Conservation (phyloP, 1,140 invertebrate genomes). For the Thalassaphorura encarpata region DNA sequence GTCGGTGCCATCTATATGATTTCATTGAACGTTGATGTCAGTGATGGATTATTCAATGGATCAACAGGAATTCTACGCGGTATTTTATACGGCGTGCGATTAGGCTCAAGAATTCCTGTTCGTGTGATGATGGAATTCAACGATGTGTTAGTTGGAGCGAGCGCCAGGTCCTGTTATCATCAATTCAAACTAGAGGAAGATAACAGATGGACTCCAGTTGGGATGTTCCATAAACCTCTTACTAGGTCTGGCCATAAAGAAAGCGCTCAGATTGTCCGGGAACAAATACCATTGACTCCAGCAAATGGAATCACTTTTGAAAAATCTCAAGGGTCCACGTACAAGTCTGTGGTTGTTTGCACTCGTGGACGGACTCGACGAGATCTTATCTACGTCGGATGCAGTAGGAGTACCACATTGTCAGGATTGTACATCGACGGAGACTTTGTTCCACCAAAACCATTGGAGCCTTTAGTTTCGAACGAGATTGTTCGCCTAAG, state of each 20-base stretch:
- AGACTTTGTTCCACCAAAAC: not conserved
- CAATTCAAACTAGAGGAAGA: not conserved
- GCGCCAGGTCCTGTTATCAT: no score
- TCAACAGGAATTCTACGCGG: slow-evolving; percentile 32
- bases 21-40: slow-evolving; percentile 34
- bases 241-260: not conserved
- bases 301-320: not conserved
- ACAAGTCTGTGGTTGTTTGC: not conserved
- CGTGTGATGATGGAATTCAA: not conserved
- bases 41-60: slow-evolving; percentile 36
- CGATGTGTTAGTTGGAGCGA: not conserved
- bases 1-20: slow-evolving; percentile 35
- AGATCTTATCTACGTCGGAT: slow-evolving; percentile 11
- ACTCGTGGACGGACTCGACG: not conserved
- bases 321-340: not conserved
- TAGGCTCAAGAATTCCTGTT: not conserved
- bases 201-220: not conserved
- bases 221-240: not conserved
- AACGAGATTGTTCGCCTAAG: not conserved
- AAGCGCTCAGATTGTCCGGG: not conserved
- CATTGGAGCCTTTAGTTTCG: not conserved
- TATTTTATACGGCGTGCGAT: not conserved
- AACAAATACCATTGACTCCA: not conserved
- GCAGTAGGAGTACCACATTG: slow-evolving; percentile 1
- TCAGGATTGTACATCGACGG: slow-evolving; percentile 15